phyloP scores from a whole-genome alignment of 2,888 invertebrate genomes.

The Altica lythri region DNA sequence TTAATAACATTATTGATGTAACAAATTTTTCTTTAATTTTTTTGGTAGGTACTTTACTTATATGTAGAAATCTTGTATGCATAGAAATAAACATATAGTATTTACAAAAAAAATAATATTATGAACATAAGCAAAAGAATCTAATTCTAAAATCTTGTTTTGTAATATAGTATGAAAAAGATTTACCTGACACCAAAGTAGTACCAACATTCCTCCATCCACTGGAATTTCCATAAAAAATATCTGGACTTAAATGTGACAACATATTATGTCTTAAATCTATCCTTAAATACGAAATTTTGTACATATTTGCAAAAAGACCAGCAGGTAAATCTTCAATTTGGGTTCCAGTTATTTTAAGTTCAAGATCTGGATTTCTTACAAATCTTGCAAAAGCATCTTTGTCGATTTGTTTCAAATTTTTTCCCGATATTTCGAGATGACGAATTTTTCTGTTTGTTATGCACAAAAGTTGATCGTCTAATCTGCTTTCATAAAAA shows the following conservation, averaged over 20 bases:
- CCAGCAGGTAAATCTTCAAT: constrained; percentile 80
- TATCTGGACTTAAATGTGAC: constrained; percentile 77
- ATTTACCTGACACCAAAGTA: constrained; percentile 77
- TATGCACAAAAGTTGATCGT: constrained; percentile 75
- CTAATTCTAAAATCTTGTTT: too few relatives aligned
- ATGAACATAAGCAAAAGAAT: too few relatives aligned
- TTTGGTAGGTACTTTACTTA: too few relatives aligned
- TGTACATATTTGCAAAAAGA: constrained; percentile 76
- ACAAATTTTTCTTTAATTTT: too few relatives aligned
- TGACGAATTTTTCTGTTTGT: constrained; percentile 80
- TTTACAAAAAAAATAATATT: too few relatives aligned
- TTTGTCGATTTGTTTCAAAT: constrained; percentile 74
- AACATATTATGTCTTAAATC: constrained; percentile 84
- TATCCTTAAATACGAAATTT: constrained; percentile 78
- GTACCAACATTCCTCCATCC: constrained; percentile 89
- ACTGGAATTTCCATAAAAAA: constrained; percentile 84
- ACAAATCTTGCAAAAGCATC: constrained; percentile 78
- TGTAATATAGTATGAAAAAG: neutral
- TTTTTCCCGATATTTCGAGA: constrained; percentile 78
- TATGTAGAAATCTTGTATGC: too few relatives aligned
- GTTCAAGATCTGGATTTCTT: constrained; percentile 74
- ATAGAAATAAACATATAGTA: too few relatives aligned
- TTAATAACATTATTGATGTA: too few relatives aligned
- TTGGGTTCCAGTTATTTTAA: constrained; percentile 78
- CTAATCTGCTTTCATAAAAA: constrained; percentile 73